These are phyloP conservation scores for Acanthurus tractus DNA, from an alignment of 2,797 vertebrate species.

Conservation along the genomic window DNA sequence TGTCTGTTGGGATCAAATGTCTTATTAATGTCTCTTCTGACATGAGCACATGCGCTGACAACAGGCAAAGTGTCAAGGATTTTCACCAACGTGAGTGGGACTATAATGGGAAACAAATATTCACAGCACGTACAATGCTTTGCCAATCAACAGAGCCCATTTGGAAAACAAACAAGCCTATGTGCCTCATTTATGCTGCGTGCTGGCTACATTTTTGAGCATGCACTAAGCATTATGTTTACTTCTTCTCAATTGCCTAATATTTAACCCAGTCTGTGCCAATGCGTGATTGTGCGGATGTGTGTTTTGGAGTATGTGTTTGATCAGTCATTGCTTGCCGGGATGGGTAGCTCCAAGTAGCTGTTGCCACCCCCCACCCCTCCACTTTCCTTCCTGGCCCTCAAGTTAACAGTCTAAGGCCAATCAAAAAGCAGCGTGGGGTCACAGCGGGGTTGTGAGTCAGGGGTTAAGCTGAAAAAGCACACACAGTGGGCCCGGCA, in stretches of 20 bases:
- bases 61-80: conserved; percentile 29
- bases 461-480: conserved; percentile 71
- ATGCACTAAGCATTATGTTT: not conserved
- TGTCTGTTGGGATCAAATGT: conserved; percentile 42
- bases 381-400: conserved; percentile 28
- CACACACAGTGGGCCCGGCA: conserved; percentile 40
- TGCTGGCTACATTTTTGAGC: conserved; percentile 7
- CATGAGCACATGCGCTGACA: conserved; percentile 21
- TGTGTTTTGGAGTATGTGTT: conserved; percentile 41
- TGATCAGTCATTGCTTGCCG: conserved; percentile 63
- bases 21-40: conserved; percentile 43
- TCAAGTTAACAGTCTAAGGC: conserved; percentile 52
- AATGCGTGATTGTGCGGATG: not conserved
- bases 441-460: conserved; percentile 56
- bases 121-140: conserved; percentile 25
- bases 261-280: conserved; percentile 3
- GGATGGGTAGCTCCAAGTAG: conserved; percentile 29
- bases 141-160: conserved; percentile 47
- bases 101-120: conserved; percentile 47
- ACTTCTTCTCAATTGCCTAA: conserved; percentile 1
- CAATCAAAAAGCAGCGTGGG: conserved; percentile 60
- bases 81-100: conserved; percentile 20
- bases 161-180: conserved; percentile 51
- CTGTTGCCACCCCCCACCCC: not conserved
- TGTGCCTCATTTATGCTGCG: conserved; percentile 30